Evolutionary conservation across 2,113 vertebrate genomes (phyloP), one percentile per base, ranked within the genome.

Genomic region (Synchiropus splendidus): DNA sequence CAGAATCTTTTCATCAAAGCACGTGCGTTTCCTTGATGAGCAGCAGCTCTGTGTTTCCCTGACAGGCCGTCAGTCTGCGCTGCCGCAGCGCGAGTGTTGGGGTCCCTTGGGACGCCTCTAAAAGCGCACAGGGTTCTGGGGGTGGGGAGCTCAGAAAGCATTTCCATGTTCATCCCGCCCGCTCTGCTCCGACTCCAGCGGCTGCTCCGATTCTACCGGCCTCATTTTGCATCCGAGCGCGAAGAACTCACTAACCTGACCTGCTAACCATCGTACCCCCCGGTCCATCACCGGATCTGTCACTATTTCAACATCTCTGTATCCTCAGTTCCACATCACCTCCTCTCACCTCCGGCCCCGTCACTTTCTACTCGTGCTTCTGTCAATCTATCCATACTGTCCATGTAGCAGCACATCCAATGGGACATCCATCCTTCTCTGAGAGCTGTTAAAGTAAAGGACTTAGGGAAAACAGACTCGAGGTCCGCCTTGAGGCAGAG

Each of bases 111-210:
- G 84, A 75, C 49, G 55, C 45, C 60, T 65, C 56, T 83, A 80
- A 83, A 78, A 81, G 79, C 79, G 64, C 57, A 43, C 68, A 44
- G 58, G 63, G 63, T 67, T 72, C 58, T 58, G 53, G 46, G 58
- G 47, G 47, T 60, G 67, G 58, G 52, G 58, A 60, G 53, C 53
- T 42, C 59, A 47, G 67, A 87, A 81, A 87, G 82, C 80, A 70
- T 85, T 83, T 85, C 70, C 75, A 65, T 85, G 81, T 85, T 82
- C 75, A 63, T 70, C 67, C 65, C 55, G 36, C 51, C 46, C 51
- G 54, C 46, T 51, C 69, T 38, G 44, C 61, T 38, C 40, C 59
- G 61, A 55, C 46, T 66, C 65, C 63, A 53, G 42, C 18, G 16
- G 48, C 56, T 42, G 30, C 58, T 27, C 41, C 30, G 15, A 17